phyloP scores from a whole-genome alignment of 2,113 vertebrate genomes.

The Leptocoma aspasia region DNA sequence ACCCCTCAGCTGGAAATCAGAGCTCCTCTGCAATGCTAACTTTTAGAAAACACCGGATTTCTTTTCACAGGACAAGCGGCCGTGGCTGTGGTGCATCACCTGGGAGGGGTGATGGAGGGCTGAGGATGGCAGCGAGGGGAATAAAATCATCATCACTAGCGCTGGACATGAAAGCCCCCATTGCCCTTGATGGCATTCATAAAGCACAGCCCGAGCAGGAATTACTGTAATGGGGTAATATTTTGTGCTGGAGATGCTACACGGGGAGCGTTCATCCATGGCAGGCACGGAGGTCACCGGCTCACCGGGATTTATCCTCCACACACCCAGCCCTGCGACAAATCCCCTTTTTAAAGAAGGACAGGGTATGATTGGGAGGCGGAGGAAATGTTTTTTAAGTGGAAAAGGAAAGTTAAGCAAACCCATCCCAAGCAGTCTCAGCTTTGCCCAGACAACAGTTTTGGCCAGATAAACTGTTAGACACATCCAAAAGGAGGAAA shows the following conservation, averaged over 20 bases:
- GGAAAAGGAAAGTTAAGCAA: not conserved
- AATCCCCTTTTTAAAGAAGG: not conserved
- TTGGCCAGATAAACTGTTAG: not conserved
- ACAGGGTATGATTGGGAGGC: not conserved
- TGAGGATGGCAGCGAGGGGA: not conserved
- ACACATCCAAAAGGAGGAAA: not conserved
- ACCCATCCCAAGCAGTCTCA: not conserved
- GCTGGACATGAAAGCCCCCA: conserved; percentile 19
- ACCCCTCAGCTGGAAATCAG: not conserved
- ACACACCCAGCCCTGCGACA: not conserved
- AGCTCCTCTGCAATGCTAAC: not conserved
- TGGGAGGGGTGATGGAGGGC: not conserved
- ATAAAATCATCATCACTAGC: not conserved
- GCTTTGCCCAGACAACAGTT: not conserved
- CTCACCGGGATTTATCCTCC: not conserved
- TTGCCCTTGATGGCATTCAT: conserved; percentile 46
- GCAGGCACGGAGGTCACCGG: conserved; percentile 3
- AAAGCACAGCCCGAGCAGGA: not conserved
- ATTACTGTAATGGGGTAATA: conserved; percentile 22
- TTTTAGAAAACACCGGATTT: not conserved
- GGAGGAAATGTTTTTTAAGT: not conserved
- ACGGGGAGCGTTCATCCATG: conserved; percentile 4
- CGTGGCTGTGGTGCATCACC: not conserved
- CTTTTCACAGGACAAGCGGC: not conserved
- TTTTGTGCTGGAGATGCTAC: conserved; percentile 17